These are phyloP conservation scores for Acipenser transmontanus DNA, from an alignment of 2,797 vertebrate species.

Conservation along the genomic window DNA sequence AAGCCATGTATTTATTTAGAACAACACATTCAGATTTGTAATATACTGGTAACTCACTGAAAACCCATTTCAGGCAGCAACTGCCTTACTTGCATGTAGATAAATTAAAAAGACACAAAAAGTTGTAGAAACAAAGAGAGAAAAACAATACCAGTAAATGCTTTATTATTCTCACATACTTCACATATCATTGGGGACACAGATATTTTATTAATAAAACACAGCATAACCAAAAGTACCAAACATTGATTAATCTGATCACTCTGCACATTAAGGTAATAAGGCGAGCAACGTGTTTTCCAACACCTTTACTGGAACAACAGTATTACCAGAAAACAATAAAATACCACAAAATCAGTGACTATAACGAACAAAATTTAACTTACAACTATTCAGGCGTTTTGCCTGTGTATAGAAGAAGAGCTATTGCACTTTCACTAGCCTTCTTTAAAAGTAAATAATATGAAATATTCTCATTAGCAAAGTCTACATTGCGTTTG, in stretches of 20 bases:
- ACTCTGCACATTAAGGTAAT: constrained; percentile 46
- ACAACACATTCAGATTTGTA: no score
- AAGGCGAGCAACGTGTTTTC: constrained; percentile 40
- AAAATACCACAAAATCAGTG: constrained; percentile 43
- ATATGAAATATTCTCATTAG: constrained; percentile 44
- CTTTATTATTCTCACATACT: constrained; percentile 64
- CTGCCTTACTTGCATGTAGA: constrained; percentile 11
- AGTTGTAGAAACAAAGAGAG: constrained; percentile 27
- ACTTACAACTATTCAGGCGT: constrained; percentile 35
- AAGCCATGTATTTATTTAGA: no score
- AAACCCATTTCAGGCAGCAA: not conserved
- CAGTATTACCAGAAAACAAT: constrained; percentile 34
- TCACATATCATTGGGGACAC: constrained; percentile 58
- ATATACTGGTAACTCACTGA: no score
- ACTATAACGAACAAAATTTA: constrained; percentile 33
- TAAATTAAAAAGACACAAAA: constrained; percentile 48
- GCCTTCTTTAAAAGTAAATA: constrained; percentile 36
- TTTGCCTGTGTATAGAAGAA: constrained; percentile 15
- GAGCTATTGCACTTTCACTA: constrained; percentile 17
- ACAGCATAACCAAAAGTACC: constrained; percentile 43
- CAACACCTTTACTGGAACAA: constrained; percentile 34
- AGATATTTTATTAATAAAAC: constrained; percentile 53
- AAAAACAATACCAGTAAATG: constrained; percentile 66
- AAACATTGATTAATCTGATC: constrained; percentile 52
- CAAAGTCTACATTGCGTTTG: constrained; percentile 56